phyloP scores from a whole-genome alignment of 2,888 invertebrate genomes.

The Cantharis lateralis region DNA sequence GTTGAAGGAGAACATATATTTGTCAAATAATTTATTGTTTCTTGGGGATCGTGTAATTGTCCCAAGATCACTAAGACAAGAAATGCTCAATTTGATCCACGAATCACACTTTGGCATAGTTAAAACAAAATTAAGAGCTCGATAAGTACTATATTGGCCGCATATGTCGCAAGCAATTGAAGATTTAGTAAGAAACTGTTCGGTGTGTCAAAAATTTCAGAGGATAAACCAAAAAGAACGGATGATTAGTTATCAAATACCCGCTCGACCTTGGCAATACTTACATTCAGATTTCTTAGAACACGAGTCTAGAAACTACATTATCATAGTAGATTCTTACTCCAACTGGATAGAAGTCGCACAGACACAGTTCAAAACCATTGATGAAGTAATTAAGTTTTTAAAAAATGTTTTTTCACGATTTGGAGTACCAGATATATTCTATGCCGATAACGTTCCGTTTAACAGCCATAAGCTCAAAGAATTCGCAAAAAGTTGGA shows the following conservation, averaged over 20 bases:
- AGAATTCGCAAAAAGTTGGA: too few species aligned
- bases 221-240: constrained; percentile 9
- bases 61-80: not conserved
- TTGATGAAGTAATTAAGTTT: not conserved
- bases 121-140: constrained; percentile 35
- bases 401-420: too few species aligned
- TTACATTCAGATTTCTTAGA: constrained; percentile 33
- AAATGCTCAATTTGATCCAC: not conserved
- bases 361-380: constrained; percentile 8
- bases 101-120: constrained; percentile 12
- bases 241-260: constrained; percentile 29
- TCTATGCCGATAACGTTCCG: too few species aligned
- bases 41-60: constrained; percentile 14
- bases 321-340: constrained; percentile 38
- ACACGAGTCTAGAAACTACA: constrained; percentile 30
- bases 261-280: constrained; percentile 31
- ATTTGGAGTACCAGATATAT: too few species aligned
- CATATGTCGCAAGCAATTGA: constrained; percentile 24
- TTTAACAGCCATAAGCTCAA: too few species aligned
- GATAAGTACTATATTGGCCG: constrained; percentile 21
- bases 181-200: constrained; percentile 17
- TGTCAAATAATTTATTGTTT: constrained; percentile 17
- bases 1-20: constrained; percentile 12
- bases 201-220: constrained; percentile 7
- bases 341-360: constrained; percentile 35